A percentile compares a stretch with the other conserved stretches of the same genome.
Evolutionary conservation across 1,140 invertebrate genomes (phyloP).

Genomic region (Plectrocnemia conspersa): DNA sequence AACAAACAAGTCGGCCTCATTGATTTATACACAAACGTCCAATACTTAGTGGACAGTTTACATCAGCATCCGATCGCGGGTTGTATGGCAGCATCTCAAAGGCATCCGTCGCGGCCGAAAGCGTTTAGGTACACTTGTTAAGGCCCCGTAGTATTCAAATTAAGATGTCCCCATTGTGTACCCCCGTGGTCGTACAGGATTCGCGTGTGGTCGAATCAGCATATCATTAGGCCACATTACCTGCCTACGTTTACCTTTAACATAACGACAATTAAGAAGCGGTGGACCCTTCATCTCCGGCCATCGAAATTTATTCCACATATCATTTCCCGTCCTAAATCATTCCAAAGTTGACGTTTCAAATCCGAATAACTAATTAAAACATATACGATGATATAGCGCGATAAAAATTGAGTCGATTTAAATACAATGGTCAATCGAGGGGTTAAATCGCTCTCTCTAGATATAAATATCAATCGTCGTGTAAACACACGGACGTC

Average conservation of each 20-base stretch:
- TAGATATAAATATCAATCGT: conserved; percentile 10
- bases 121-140: conserved; percentile 12
- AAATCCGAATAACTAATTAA: not conserved
- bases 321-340: not conserved
- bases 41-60: too few species aligned
- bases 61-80: too few species aligned
- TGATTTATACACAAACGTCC: too few species aligned
- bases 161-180: conserved; percentile 11
- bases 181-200: not conserved
- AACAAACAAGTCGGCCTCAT: too few species aligned
- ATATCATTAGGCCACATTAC: conserved; percentile 29
- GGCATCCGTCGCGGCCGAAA: not conserved
- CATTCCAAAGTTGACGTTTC: not conserved
- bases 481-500: too few species aligned
- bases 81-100: not conserved
- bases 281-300: not conserved
- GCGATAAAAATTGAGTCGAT: conserved; percentile 4
- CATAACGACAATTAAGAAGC: not conserved
- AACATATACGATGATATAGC: not conserved
- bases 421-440: conserved; percentile 5
- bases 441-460: not conserved
- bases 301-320: not conserved
- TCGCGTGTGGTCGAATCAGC: conserved; percentile 32
- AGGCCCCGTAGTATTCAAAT: conserved; percentile 13
- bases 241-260: conserved; percentile 9